phyloP scores from a whole-genome alignment of 1,140 invertebrate species.

The Penaeus chinensis region DNA sequence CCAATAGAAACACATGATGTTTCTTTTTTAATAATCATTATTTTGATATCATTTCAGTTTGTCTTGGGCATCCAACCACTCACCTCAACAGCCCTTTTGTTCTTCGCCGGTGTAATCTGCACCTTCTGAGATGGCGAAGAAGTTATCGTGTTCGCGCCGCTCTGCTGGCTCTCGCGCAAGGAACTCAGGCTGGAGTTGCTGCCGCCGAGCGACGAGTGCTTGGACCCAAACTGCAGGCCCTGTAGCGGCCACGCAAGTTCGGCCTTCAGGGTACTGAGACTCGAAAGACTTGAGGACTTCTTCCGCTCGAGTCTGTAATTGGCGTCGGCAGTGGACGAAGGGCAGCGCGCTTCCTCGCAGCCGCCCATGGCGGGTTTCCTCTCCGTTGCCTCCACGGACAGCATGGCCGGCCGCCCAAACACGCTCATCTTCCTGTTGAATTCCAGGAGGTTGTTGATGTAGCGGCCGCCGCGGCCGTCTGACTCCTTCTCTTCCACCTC shows the following conservation, averaged over 20 bases:
- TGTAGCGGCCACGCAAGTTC: neutral
- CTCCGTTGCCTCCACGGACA: slow-evolving; percentile 34
- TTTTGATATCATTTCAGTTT: no score
- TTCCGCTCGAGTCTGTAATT: slow-evolving; percentile 24
- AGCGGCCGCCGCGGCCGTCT: slow-evolving; percentile 24
- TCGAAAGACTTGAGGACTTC: slow-evolving; percentile 45
- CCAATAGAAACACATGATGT: no score
- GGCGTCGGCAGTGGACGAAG: neutral
- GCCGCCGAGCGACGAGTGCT: slow-evolving; percentile 42
- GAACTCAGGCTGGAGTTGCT: slow-evolving; percentile 56
- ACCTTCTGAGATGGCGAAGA: no score
- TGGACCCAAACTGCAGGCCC: slow-evolving; percentile 22
- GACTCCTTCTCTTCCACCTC: slow-evolving; percentile 21
- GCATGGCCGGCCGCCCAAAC: slow-evolving; percentile 28
- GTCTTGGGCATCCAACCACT: no score
- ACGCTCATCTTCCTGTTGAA: slow-evolving; percentile 61
- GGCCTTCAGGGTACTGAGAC: slow-evolving; percentile 33
- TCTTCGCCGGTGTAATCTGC: no score
- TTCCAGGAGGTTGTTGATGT: slow-evolving; percentile 54
- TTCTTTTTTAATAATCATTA: no score
- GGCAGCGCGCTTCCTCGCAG: neutral
- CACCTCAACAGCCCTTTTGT: no score
- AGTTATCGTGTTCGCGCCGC: no score
- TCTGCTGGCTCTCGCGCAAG: neutral
- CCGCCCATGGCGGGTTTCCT: slow-evolving; percentile 10